Percentiles rank a stretch among this genome's conserved stretches.
Conservation (phyloP, 2,888 invertebrate species). For the Nemotelus nigrinus region DNA sequence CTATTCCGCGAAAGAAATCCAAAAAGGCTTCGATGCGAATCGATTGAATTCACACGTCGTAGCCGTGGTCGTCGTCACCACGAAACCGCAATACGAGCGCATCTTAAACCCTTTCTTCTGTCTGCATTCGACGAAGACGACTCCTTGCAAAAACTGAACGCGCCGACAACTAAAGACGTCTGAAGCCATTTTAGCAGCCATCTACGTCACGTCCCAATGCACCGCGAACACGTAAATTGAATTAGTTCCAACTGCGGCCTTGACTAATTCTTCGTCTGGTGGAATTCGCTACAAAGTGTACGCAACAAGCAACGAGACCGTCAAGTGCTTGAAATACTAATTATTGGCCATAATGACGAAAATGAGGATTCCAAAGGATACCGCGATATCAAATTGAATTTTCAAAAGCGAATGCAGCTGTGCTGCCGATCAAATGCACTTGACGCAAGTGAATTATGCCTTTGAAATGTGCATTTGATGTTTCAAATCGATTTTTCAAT, state of each 20-base stretch:
- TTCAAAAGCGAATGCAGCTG: no score
- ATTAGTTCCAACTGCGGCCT: slow-evolving; percentile 41
- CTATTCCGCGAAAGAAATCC: not conserved
- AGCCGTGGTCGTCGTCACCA: not conserved
- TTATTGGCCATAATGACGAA: not conserved
- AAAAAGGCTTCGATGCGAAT: slow-evolving; percentile 14
- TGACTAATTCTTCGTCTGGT: slow-evolving; percentile 30
- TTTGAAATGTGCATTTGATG: slow-evolving; percentile 7
- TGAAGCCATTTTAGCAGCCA: no score
- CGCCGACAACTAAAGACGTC: slow-evolving; percentile 14
- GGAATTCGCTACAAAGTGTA: slow-evolving; percentile 5
- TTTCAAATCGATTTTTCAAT: no score
- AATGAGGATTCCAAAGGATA: not conserved
- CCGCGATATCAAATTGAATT: no score
- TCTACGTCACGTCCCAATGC: no score
- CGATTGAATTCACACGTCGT: slow-evolving; percentile 4
- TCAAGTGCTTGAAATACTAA: not conserved
- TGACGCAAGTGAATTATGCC: no score
- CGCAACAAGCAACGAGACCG: not conserved
- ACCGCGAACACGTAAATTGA: slow-evolving; percentile 28
- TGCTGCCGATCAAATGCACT: no score
- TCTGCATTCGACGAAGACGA: not conserved
- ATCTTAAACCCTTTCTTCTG: not conserved
- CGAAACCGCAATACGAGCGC: not conserved
- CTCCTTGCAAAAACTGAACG: not conserved